These are phyloP conservation scores for Asobara japonica DNA, from an alignment of 1,140 invertebrate species.

Conservation along the genomic window DNA sequence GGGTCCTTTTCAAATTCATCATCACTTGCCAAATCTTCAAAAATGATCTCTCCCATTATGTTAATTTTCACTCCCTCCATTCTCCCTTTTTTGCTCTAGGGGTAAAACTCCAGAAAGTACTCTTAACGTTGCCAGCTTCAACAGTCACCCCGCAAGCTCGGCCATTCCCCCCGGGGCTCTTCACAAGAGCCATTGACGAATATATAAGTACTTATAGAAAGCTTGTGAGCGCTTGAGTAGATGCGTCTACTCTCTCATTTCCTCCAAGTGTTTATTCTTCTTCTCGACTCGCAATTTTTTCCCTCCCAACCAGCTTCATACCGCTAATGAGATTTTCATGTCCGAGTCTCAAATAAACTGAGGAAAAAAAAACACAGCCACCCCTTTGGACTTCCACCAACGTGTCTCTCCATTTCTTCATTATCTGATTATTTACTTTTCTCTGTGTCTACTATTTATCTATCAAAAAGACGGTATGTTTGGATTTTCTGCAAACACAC, in stretches of 20 bases:
- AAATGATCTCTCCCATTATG: not conserved
- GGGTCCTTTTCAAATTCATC: too few relatives aligned
- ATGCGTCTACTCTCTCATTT: not conserved
- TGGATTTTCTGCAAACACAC: too few relatives aligned
- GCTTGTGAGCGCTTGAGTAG: not conserved
- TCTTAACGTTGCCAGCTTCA: not conserved
- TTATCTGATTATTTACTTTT: not conserved
- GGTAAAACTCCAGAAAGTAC: not conserved
- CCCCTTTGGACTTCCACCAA: not conserved
- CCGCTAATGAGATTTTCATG: slow-evolving; percentile 11
- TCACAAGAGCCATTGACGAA: not conserved
- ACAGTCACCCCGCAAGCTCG: not conserved
- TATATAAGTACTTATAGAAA: slow-evolving; percentile 6
- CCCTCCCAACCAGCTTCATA: not conserved
- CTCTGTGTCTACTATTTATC: not conserved
- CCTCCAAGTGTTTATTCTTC: not conserved
- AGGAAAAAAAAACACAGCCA: not conserved
- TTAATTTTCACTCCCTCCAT: not conserved
- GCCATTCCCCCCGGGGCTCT: not conserved
- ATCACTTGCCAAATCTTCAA: not conserved
- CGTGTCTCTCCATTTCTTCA: not conserved
- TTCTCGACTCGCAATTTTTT: not conserved
- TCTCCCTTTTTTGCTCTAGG: not conserved
- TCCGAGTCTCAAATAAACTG: not conserved
- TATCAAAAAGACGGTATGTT: not conserved